These are phyloP conservation scores for Balearica regulorum DNA, from an alignment of 2,797 vertebrate genomes.

Conservation along the genomic window DNA sequence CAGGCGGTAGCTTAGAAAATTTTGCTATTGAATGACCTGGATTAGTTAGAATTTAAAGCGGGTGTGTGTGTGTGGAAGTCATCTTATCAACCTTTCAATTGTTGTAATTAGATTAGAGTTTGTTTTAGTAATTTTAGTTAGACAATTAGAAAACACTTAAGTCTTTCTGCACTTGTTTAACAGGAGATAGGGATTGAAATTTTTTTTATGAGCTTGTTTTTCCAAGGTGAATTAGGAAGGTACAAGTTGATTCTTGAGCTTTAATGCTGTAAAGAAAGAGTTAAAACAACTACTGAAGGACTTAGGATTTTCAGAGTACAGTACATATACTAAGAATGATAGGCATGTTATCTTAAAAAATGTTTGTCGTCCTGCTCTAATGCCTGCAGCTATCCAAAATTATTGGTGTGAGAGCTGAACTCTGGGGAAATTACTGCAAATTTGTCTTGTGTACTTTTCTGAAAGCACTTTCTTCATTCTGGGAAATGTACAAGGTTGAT, in stretches of 20 bases:
- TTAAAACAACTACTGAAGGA: not conserved
- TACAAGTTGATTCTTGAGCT: not conserved
- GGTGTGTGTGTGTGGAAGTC: not conserved
- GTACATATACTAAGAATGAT: not conserved
- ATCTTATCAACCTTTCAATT: not conserved
- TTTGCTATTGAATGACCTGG: not conserved
- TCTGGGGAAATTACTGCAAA: not conserved
- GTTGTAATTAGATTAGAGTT: not conserved
- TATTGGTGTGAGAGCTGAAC: not conserved
- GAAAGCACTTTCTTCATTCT: not conserved
- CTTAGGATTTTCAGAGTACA: not conserved
- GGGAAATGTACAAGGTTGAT: not conserved
- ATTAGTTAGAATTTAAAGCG: not conserved
- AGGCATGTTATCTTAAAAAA: not conserved
- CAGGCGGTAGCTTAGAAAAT: not conserved
- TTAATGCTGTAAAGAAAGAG: not conserved
- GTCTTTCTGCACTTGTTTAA: not conserved
- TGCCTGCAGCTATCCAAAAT: not conserved
- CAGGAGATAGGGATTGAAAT: not conserved
- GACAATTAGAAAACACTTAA: not conserved
- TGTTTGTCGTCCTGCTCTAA: not conserved
- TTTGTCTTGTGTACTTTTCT: not conserved
- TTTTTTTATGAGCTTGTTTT: not conserved
- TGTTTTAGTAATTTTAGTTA: not conserved
- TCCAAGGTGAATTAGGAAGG: not conserved